A percentile compares a stretch with the other conserved stretches of the same genome.
Evolutionary conservation across 2,888 invertebrate genomes (phyloP).

Genomic region (Onthophagus sagittarius): DNA sequence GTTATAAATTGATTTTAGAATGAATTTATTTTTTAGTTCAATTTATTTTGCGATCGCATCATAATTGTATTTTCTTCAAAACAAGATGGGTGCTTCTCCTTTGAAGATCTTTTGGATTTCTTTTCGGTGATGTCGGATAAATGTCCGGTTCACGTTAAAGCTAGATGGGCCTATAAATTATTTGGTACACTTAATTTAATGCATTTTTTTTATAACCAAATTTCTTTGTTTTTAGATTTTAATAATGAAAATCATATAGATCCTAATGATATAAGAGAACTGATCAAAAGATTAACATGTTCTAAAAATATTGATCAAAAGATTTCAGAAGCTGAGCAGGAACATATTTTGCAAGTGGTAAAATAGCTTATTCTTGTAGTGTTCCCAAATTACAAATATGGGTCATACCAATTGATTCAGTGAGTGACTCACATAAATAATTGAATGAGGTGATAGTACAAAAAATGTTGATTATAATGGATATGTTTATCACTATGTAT

Average conservation of each 20-base stretch:
- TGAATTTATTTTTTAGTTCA: slow-evolving; percentile 55
- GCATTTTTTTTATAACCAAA: neutral
- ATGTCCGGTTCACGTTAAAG: slow-evolving; percentile 68
- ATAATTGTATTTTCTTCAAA: slow-evolving; percentile 71
- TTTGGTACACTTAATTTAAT: slow-evolving; percentile 55
- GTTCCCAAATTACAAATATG: too few species aligned
- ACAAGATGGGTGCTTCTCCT: slow-evolving; percentile 63
- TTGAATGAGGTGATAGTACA: too few species aligned
- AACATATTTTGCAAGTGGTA: too few species aligned
- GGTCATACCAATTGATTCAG: too few species aligned
- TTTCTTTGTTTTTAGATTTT: slow-evolving; percentile 50
- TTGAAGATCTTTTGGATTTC: slow-evolving; percentile 74
- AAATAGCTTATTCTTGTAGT: too few species aligned
- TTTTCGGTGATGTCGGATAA: slow-evolving; percentile 71
- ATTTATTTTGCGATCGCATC: slow-evolving; percentile 70
- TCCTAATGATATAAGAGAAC: slow-evolving; percentile 53
- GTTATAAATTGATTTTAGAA: neutral
- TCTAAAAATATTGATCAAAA: slow-evolving; percentile 25
- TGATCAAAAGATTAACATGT: slow-evolving; percentile 54
- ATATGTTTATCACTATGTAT: too few species aligned
- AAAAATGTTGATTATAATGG: too few species aligned
- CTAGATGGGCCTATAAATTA: slow-evolving; percentile 72
- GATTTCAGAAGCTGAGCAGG: too few species aligned
- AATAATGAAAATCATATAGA: slow-evolving; percentile 61
- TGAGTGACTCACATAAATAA: too few species aligned